A percentile compares a stretch with the other conserved stretches of the same genome.
These are phyloP conservation scores for Helicolenus hilgendorfi DNA, from an alignment of 2,797 vertebrate species.

Conservation along the genomic window DNA sequence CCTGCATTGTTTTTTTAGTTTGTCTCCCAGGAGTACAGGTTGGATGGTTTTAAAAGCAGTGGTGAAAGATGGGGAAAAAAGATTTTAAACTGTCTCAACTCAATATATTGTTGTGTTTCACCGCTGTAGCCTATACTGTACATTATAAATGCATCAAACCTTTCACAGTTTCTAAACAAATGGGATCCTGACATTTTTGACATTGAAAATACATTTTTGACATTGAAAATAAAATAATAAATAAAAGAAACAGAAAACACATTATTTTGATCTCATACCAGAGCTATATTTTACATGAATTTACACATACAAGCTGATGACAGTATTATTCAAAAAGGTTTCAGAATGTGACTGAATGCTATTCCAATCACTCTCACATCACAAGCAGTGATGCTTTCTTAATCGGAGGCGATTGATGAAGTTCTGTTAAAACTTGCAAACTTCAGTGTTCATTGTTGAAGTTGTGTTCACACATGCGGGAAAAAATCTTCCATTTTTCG, in stretches of 20 bases:
- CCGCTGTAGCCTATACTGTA: not conserved
- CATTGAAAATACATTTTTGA: not conserved
- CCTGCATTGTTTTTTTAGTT: too few species aligned
- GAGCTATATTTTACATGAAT: not conserved
- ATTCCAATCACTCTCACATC: not conserved
- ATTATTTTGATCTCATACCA: not conserved
- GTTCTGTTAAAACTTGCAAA: not conserved
- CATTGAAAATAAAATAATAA: not conserved
- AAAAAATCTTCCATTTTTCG: not conserved
- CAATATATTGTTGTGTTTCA: not conserved
- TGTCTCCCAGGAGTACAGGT: too few species aligned
- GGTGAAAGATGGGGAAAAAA: not conserved
- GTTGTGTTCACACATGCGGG: not conserved
- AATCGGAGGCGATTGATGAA: not conserved
- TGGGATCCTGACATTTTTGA: not conserved
- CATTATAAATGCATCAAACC: slow-evolving; percentile 11
- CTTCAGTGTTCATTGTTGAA: not conserved
- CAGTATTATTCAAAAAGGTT: not conserved
- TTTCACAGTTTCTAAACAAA: slow-evolving; percentile 7
- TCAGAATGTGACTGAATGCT: not conserved
- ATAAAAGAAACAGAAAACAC: not conserved
- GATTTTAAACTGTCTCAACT: not conserved
- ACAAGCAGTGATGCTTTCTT: not conserved
- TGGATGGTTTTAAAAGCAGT: too few species aligned
- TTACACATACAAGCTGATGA: slow-evolving; percentile 1